Evolutionary conservation across 2,888 invertebrate genomes (phyloP), one percentile per base, ranked within the genome.

Genomic region (Zelleria hepariella): DNA sequence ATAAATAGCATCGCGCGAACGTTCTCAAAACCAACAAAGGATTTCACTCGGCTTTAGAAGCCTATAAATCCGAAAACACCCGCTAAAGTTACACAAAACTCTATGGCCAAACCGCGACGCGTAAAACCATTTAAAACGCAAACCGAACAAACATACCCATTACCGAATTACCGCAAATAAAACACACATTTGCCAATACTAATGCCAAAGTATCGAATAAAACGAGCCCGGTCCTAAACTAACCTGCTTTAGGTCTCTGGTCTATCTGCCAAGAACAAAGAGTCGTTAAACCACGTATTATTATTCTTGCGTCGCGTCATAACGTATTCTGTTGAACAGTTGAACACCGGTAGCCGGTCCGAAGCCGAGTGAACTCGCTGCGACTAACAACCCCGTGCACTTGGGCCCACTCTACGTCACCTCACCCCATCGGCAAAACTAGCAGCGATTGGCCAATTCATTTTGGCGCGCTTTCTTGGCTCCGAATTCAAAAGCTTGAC

Each of bases 391-490:
- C 86, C 87, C 87, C 80, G 78, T 72, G 78, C 71, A 70, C 71
- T 73, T 77, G 67, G 76, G 71, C 71, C 74, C 75, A 71, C 74
- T 67, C 83, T 83, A 84, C 87, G 85, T 86, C 88, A 87, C 81
- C 85, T 88, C 88, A 88, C 88, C 88, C 88, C 86, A 88, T 81
- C 75, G 70, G 2, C 71, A 75, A 68, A 61, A 65, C 63, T 70
- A 67, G 59, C 63, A 58, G 72, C 65, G 60, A 86, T 83, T 84
- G 83, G 84, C 65, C 62, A 61, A 68, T 85, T 82, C 80, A 68
- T 65, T 87, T 88, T 88, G 85, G 80, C 88, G 88, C 87, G 87
- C 87, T 88, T 88, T 88, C 79, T 77, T 64, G 65, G 61, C 63
- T 65, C 71, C 66, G 73, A 76, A 77, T 66, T 67, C 66, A 72